These are phyloP conservation scores for Caenorhabditis briggsae DNA, from an alignment of 1,140 invertebrate genomes.

Conservation along the genomic window DNA sequence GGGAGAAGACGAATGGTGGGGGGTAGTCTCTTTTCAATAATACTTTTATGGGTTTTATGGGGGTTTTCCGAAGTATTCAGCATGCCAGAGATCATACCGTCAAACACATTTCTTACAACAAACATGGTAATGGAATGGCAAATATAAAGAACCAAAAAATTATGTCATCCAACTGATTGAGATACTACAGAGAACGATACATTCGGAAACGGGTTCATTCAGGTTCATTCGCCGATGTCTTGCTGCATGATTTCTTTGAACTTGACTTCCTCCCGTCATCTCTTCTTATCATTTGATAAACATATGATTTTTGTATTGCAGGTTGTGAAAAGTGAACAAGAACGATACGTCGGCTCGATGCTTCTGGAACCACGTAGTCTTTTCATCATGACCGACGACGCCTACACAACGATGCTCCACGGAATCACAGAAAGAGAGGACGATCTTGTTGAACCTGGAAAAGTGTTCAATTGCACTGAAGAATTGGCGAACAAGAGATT, in stretches of 20 bases:
- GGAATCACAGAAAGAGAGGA: conserved; percentile 84
- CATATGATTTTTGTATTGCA: conserved; percentile 20
- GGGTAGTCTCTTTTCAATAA: not conserved
- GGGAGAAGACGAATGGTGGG: not conserved
- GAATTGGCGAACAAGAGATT: conserved; percentile 80
- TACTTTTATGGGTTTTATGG: conserved; percentile 41
- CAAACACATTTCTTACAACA: conserved; percentile 10
- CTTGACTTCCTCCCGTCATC: conserved; percentile 26
- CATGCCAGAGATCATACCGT: conserved; percentile 36
- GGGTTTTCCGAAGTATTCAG: not conserved
- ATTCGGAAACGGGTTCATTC: conserved; percentile 32
- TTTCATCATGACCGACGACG: conserved; percentile 86
- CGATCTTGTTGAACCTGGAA: conserved; percentile 66
- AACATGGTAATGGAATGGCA: conserved; percentile 54
- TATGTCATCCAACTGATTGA: conserved; percentile 2
- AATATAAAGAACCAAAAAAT: conserved; percentile 43
- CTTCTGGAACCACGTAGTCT: conserved; percentile 90
- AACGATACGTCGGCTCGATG: conserved; percentile 81
- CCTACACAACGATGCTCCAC: conserved; percentile 90
- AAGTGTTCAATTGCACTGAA: conserved; percentile 68
- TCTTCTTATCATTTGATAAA: not conserved
- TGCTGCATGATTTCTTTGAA: conserved; percentile 46
- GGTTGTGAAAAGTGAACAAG: conserved; percentile 61
- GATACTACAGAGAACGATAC: conserved; percentile 22
- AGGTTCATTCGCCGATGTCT: conserved; percentile 15